Conservation (phyloP, 2,797 vertebrate species). For the Schizopygopsis malacanthus region DNA sequence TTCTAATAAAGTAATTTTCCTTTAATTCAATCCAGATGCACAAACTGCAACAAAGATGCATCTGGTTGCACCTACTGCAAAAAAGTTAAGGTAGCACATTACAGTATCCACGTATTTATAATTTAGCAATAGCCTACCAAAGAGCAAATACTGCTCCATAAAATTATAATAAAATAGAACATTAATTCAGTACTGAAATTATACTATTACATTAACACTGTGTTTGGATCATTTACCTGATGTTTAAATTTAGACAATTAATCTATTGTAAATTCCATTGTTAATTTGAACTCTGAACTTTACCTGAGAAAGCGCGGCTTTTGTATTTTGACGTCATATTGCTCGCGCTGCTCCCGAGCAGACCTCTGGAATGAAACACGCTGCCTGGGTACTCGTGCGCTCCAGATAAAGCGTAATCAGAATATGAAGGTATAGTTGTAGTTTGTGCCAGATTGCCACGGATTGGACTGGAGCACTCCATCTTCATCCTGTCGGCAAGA, state of each 20-base stretch:
- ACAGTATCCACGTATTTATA: not conserved
- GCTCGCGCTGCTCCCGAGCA: constrained; percentile 83
- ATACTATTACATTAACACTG: not conserved
- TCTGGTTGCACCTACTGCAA: not conserved
- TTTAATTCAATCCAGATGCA: not conserved
- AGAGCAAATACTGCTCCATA: not conserved
- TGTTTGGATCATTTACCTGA: not conserved
- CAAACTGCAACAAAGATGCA: not conserved
- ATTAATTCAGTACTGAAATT: not conserved
- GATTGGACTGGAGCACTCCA: constrained; percentile 87
- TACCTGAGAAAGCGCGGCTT: constrained; percentile 90
- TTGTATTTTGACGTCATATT: constrained; percentile 89
- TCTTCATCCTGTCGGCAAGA: constrained; percentile 90
- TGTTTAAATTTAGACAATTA: not conserved
- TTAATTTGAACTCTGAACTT: not conserved
- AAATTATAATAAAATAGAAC: not conserved
- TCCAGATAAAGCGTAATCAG: constrained; percentile 84
- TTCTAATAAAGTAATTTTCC: not conserved
- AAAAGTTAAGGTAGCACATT: not conserved
- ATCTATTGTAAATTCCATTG: not conserved
- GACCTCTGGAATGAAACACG: constrained; percentile 88
- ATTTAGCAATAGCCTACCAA: too few relatives aligned
- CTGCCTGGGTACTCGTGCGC: constrained; percentile 89
- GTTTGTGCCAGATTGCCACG: constrained; percentile 87
- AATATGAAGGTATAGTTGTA: constrained; percentile 90